Conservation (phyloP, 2,113 vertebrate species). For the Gobiocypris rarus region DNA sequence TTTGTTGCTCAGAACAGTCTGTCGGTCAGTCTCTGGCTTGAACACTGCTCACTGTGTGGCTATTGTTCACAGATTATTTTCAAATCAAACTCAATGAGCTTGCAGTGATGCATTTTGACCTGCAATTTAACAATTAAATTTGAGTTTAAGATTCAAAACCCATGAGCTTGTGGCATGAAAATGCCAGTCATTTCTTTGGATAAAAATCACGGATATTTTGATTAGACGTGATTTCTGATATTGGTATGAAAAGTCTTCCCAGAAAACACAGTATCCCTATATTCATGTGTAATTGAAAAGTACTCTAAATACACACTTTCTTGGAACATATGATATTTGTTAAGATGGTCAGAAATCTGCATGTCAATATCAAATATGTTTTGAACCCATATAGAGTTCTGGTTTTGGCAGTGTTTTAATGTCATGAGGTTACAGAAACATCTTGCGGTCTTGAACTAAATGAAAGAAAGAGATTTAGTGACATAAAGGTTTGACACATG, state of each 20-base stretch:
- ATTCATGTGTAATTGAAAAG: no score
- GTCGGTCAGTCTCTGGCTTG: conserved; percentile 31
- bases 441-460: background rate
- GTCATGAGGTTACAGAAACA: background rate
- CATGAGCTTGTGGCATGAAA: background rate
- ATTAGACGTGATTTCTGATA: background rate
- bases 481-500: background rate
- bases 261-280: background rate
- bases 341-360: background rate
- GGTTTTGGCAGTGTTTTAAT: background rate
- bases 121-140: conserved; percentile 1
- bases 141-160: conserved; percentile 28
- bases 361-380: background rate
- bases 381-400: background rate
- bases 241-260: background rate
- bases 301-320: background rate
- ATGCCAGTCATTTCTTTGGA: background rate
- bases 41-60: conserved; percentile 23
- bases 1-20: conserved; percentile 28
- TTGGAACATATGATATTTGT: background rate
- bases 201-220: background rate
- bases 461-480: background rate
- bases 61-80: conserved; percentile 35
- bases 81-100: conserved; percentile 36
- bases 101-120: conserved; percentile 36